These are phyloP conservation scores for Drosophila busckii DNA, from an alignment of 1,140 invertebrate species.

Conservation along the genomic window DNA sequence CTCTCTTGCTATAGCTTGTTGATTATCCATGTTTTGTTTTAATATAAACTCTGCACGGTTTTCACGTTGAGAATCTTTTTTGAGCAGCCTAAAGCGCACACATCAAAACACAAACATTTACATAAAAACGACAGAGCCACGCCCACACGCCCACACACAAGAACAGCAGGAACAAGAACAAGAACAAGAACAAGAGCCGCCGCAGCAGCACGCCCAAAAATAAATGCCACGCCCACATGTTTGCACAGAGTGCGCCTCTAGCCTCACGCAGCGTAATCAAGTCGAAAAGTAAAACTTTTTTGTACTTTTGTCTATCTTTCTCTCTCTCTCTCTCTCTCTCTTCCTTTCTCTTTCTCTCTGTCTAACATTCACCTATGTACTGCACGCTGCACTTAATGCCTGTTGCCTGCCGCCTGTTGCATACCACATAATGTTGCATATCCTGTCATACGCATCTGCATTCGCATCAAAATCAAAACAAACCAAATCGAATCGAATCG, in stretches of 20 bases:
- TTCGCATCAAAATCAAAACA: too few relatives aligned
- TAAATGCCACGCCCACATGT: constrained; percentile 20
- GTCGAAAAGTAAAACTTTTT: constrained; percentile 17
- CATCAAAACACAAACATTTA: neutral
- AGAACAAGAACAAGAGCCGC: constrained; percentile 10
- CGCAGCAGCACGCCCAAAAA: constrained; percentile 32
- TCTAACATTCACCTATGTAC: neutral
- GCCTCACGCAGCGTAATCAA: constrained; percentile 22
- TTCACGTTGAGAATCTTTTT: constrained; percentile 16
- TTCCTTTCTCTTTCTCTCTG: constrained; percentile 32
- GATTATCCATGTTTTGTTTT: constrained; percentile 23
- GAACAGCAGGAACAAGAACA: constrained; percentile 9
- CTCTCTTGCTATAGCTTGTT: constrained; percentile 35
- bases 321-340: constrained; percentile 41
- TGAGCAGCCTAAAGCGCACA: constrained; percentile 14
- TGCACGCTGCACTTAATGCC: constrained; percentile 1
- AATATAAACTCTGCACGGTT: constrained; percentile 38
- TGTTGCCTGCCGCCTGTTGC: constrained; percentile 5
- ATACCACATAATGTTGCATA: constrained; percentile 6
- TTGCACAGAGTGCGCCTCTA: constrained; percentile 24
- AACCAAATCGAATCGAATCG: too few relatives aligned
- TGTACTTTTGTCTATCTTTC: constrained; percentile 24
- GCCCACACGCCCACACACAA: neutral
- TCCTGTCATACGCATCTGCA: neutral
- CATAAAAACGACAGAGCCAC: constrained; percentile 3